Conservation (phyloP, 2,888 invertebrate genomes). For the Coelinius sp. region DNA sequence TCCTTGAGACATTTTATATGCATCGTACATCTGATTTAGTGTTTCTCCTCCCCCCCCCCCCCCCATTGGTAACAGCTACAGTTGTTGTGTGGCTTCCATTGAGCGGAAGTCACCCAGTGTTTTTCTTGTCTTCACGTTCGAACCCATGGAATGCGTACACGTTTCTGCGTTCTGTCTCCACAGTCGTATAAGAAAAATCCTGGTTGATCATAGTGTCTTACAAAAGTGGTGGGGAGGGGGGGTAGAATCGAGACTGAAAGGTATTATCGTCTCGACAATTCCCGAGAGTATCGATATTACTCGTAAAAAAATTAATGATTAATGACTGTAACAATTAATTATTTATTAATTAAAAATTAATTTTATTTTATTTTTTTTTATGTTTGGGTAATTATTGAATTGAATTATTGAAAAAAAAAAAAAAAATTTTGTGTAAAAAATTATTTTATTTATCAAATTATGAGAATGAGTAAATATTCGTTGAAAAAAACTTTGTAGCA, state of each 20-base stretch:
- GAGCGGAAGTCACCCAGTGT: conserved; percentile 18
- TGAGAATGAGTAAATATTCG: too few relatives aligned
- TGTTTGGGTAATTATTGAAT: too few relatives aligned
- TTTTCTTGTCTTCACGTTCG: conserved; percentile 7
- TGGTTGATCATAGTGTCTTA: neutral
- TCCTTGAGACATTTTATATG: conserved; percentile 25
- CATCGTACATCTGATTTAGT: conserved; percentile 12
- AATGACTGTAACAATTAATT: neutral
- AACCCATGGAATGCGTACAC: conserved; percentile 14
- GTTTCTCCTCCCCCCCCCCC: neutral
- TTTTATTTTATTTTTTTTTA: too few relatives aligned
- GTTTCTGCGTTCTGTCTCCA: conserved; percentile 13
- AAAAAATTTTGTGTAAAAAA: too few relatives aligned
- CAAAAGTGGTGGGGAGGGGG: neutral
- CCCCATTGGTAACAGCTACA: conserved; percentile 13
- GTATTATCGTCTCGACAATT: conserved; percentile 7
- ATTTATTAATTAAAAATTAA: too few relatives aligned
- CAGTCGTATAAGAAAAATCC: neutral
- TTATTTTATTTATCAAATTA: too few relatives aligned
- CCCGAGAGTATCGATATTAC: conserved; percentile 5
- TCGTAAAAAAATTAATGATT: neutral
- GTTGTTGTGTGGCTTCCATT: conserved; percentile 14
- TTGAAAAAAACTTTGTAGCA: too few relatives aligned
- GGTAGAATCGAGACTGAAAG: neutral
- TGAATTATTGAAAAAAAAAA: too few relatives aligned